These are phyloP conservation scores for Trichonephila inaurata DNA, from an alignment of 1,140 invertebrate species.

Conservation along the genomic window DNA sequence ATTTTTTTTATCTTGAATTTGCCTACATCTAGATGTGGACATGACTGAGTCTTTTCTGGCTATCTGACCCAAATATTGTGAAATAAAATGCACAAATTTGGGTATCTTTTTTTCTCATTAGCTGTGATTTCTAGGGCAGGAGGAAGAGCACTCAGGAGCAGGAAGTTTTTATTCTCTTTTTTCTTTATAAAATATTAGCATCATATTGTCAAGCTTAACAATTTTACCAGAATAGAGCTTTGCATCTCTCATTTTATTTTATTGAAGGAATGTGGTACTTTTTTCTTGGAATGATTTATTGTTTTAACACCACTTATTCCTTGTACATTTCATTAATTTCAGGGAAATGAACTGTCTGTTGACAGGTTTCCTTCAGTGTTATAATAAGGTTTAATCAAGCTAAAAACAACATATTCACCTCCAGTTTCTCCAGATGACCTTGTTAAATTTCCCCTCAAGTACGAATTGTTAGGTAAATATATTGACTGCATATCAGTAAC, in stretches of 20 bases:
- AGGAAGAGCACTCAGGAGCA: too few relatives aligned
- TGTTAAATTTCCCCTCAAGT: background rate
- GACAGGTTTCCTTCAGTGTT: background rate
- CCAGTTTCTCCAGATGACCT: background rate
- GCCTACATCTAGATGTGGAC: too few relatives aligned
- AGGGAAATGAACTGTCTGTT: background rate
- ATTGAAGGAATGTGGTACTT: too few relatives aligned
- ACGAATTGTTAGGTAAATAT: background rate
- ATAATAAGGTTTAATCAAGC: background rate
- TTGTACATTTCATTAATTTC: background rate
- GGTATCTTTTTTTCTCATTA: background rate
- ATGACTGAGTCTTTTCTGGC: background rate
- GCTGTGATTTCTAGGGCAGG: background rate
- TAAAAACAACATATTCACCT: background rate
- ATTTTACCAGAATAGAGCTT: background rate
- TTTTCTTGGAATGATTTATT: too few relatives aligned
- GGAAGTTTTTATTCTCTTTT: background rate
- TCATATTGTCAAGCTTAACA: background rate
- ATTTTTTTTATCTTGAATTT: too few relatives aligned
- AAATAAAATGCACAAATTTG: background rate
- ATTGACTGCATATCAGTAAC: background rate
- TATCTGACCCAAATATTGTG: background rate
- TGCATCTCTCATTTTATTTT: too few relatives aligned
- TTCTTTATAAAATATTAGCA: background rate
- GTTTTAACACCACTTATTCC: background rate